Percentiles rank a stretch among this genome's conserved stretches.
Evolutionary conservation across 92 coral and sea anemone species (phyloP).

Genomic region (Siderastrea radians): DNA sequence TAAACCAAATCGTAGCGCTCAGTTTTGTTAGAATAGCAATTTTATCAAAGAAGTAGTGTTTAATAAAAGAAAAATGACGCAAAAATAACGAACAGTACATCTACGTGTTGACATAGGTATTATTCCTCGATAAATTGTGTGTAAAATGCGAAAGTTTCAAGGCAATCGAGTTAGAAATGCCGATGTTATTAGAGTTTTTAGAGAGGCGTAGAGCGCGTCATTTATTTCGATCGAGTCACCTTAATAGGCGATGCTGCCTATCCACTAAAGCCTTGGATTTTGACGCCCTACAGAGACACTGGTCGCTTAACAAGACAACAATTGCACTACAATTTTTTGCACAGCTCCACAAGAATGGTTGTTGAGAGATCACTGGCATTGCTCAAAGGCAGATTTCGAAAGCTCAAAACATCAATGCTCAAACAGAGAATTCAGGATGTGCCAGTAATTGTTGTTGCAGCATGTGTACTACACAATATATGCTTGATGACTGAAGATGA

Average conservation of each 20-base stretch:
- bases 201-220: too few relatives aligned
- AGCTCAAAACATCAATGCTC: conserved; percentile 55
- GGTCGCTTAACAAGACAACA: conserved; percentile 50
- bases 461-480: conserved; percentile 57
- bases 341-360: conserved; percentile 60
- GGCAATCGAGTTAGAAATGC: too few relatives aligned
- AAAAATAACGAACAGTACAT: too few relatives aligned
- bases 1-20: too few relatives aligned
- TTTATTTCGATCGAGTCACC: too few relatives aligned
- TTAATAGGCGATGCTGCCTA: conserved; percentile 74
- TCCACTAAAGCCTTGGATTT: conserved; percentile 60
- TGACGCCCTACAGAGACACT: conserved; percentile 53
- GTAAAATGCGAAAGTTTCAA: too few relatives aligned
- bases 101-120: too few relatives aligned
- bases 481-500: conserved; percentile 54
- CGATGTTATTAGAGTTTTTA: too few relatives aligned
- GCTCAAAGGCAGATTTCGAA: conserved; percentile 54
- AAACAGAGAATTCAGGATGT: conserved; percentile 36
- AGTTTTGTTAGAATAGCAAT: too few relatives aligned
- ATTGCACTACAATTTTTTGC: conserved; percentile 37
- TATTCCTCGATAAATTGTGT: too few relatives aligned
- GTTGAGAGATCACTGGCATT: conserved; percentile 64
- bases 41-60: too few relatives aligned
- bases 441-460: conserved; percentile 47
- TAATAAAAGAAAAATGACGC: too few relatives aligned